Base-by-base conservation (phyloP, 2,797 vertebrate genomes). In the Carapus acus region DNA sequence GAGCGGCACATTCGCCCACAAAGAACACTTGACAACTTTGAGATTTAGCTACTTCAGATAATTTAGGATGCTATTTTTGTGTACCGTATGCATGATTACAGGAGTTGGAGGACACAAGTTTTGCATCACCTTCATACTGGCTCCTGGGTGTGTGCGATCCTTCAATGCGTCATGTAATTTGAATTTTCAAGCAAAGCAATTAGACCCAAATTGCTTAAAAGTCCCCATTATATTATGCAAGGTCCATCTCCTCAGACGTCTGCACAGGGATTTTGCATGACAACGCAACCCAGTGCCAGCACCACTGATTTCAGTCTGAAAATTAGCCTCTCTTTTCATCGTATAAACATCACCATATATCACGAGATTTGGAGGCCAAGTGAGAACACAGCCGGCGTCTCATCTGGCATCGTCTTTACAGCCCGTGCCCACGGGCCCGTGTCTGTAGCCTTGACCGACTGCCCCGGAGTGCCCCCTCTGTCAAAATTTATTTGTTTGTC, bases 401-500 rank as follows among this genome's bases (percentile, higher is more conserved):
- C 77, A 80, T 54, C 65, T 63, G 61, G 68, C 76, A 44, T 50
- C 57, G 65, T 58, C 71, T 76, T 74, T 64, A 49, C 70, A 60
- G 74, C 73, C 68, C 46, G 3, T 62, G 67, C 72, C 82, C 34
- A 52, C 37, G 65, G 81, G 78, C 71, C 48, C 50, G 14, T 72
- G 77, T 83, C 79, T 78, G 69, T n/a, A 59, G 77, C 79, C 73
- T 78, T 88, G 85, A 84, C 83, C 78, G 72, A 84, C 83, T 43
- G 76, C 73, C 79, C 73, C 71, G 82, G 81, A 84, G 81, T 84
- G 71, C 52, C 69, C 75, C 74, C 70, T 74, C 77, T 67, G 81
- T 84, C 81, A 83, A 82, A 88, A 86, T 88, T 86, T 87, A 88
- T 88, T 88, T 87, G 82, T 87, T 88, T 87, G 87, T 88, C 88